Evolutionary conservation across 2,797 vertebrate species (phyloP), one percentile per base, ranked within the genome.

Genomic region (Tamandua tetradactyla): DNA sequence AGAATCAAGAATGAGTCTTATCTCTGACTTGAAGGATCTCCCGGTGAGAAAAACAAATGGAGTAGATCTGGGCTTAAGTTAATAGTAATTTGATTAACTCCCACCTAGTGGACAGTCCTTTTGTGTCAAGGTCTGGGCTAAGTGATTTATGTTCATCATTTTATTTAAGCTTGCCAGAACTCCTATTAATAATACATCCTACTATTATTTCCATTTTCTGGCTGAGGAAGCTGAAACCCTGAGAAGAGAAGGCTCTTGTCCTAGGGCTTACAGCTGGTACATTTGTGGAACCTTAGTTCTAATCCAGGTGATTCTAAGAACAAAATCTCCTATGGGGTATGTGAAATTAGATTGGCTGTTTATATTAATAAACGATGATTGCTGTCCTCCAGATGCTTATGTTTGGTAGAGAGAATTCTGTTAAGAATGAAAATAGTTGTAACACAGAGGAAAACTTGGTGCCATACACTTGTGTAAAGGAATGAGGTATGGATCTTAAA

Each of bases 401-500:
- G 27, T 59, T 59, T 11, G 69, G 40, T 49, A 40, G 14, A 61
- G 14, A 79, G 5, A 17, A 87, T 74, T 47, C 37, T 22, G 25
- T 69, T 22, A 64, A 30, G n/a, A 61, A 81, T 62, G 20, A 37
- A 71, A 79, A 44, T 15, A 18, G 47, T 6, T 71, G 1, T 69
- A 61, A 61, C 30, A n/a, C 17, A 32, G 17, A 35, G 37, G 66
- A 76, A 85, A 92, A 35, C 52, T 47, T 83, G 7, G 10, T 84
- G 35, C 84, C 37, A 37, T 82, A 23, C 0, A 5, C 57, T n/a
- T 49, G 8, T 93, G 49, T 17, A 42, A 82, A 91, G 8, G 32
- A 93, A 79, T 61, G 64, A 85, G 11, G 22, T 52, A 23, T 62
- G 35, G 52, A 14, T 35, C 62, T 85, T 87, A 49, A 81, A 85